phyloP scores from a whole-genome alignment of 2,888 invertebrate genomes.

The Xiphydria camelus region DNA sequence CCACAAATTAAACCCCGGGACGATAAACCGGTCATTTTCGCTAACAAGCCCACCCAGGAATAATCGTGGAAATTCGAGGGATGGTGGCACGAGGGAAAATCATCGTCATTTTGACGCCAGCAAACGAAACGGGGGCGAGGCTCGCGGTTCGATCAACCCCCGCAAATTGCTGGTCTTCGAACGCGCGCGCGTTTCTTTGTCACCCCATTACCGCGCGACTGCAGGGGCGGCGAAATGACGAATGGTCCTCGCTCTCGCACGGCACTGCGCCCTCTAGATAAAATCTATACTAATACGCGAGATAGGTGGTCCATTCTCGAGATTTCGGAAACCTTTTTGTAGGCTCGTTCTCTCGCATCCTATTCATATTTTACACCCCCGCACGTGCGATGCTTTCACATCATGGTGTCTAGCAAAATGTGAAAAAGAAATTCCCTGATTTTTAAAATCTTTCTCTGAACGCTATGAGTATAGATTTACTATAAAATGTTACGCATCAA shows the following conservation, averaged over 20 bases:
- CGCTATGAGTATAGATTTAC: no score
- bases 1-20: neutral
- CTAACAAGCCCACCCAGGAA: constrained; percentile 16
- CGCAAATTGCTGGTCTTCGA: constrained; percentile 8
- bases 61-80: neutral
- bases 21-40: constrained; percentile 13
- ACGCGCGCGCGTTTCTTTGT: neutral
- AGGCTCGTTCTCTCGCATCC: no score
- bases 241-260: neutral
- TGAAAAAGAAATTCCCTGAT: neutral
- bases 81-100: constrained; percentile 10
- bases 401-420: neutral
- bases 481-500: no score
- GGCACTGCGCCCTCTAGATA: constrained; percentile 6
- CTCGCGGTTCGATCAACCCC: neutral
- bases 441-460: no score
- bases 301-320: constrained; percentile 1
- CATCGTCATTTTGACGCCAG: constrained; percentile 5
- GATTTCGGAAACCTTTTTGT: no score
- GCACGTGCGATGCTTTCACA: neutral
- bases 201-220: constrained; percentile 1
- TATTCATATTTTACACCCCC: neutral
- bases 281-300: constrained; percentile 11
- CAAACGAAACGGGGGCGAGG: constrained; percentile 6
- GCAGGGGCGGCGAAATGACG: neutral